A percentile compares a stretch with the other conserved stretches of the same genome.
These are phyloP conservation scores for Sinotaia quadrata DNA, from an alignment of 2,888 invertebrate species.

Conservation along the genomic window DNA sequence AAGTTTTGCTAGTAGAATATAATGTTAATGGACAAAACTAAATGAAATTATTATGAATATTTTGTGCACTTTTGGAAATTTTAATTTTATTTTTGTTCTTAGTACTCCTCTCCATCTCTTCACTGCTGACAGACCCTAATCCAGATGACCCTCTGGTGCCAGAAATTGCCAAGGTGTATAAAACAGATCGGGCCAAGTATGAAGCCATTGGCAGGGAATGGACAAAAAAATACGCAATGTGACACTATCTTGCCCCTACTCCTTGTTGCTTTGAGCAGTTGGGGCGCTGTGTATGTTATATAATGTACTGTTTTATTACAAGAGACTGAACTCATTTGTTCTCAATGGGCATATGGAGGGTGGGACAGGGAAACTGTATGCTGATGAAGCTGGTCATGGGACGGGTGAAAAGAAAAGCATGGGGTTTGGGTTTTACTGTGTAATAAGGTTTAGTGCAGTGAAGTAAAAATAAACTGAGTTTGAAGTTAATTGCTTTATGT, in stretches of 20 bases:
- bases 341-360: slow-evolving; percentile 4
- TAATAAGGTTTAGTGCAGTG: too few relatives aligned
- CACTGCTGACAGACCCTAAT: slow-evolving; percentile 99
- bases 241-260: slow-evolving; percentile 22
- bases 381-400: neutral
- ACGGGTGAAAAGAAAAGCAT: neutral
- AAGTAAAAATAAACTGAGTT: too few relatives aligned
- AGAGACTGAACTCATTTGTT: slow-evolving; percentile 11
- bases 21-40: too few relatives aligned
- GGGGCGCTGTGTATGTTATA: slow-evolving; percentile 11
- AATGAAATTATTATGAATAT: too few relatives aligned
- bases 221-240: slow-evolving; percentile 99
- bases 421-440: neutral
- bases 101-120: slow-evolving; percentile 99
- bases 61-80: too few relatives aligned
- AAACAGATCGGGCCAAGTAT: slow-evolving; percentile 99
- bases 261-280: neutral
- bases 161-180: slow-evolving; percentile 99
- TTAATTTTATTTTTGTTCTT: slow-evolving; percentile 82
- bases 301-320: slow-evolving; percentile 4
- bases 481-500: too few relatives aligned
- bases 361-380: neutral
- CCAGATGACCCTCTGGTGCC: slow-evolving; percentile 99
- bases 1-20: too few relatives aligned
- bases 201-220: slow-evolving; percentile 99